These are phyloP conservation scores for Drosophila biarmipes DNA, from an alignment of 1,140 invertebrate species.

Conservation along the genomic window DNA sequence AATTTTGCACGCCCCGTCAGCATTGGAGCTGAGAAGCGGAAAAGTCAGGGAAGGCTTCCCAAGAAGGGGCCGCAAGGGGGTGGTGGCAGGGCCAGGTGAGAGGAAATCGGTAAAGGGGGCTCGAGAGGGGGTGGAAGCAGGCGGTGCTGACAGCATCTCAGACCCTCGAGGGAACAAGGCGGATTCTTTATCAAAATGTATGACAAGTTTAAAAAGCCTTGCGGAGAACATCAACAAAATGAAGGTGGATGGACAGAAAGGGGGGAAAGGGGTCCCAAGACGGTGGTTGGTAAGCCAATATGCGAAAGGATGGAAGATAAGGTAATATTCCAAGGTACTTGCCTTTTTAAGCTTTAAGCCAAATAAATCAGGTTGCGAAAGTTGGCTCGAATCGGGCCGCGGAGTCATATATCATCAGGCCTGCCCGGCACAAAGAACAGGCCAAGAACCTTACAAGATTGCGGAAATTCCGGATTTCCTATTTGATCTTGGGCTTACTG, in stretches of 20 bases:
- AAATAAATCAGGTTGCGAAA: conserved; percentile 31
- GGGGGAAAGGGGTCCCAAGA: not conserved
- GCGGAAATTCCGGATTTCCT: conserved; percentile 3
- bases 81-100: conserved; percentile 10
- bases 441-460: conserved; percentile 18
- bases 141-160: conserved; percentile 52
- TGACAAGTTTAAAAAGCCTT: conserved; percentile 75
- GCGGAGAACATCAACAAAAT: conserved; percentile 56
- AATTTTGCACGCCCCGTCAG: conserved; percentile 38
- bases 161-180: conserved; percentile 56
- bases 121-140: conserved; percentile 1
- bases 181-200: conserved; percentile 72
- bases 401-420: not conserved
- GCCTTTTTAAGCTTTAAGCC: conserved; percentile 7
- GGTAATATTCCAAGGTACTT: conserved; percentile 30
- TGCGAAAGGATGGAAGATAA: conserved; percentile 43
- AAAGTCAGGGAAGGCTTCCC: not conserved
- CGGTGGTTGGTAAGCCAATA: conserved; percentile 20
- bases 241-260: conserved; percentile 12
- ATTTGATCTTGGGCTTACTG: conserved; percentile 6
- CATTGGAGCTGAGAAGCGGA: not conserved
- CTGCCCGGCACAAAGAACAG: not conserved
- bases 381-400: conserved; percentile 3
- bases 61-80: conserved; percentile 1
- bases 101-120: not conserved